Evolutionary conservation across 2,797 vertebrate genomes (phyloP).

Genomic region (Enteromius treurensis): DNA sequence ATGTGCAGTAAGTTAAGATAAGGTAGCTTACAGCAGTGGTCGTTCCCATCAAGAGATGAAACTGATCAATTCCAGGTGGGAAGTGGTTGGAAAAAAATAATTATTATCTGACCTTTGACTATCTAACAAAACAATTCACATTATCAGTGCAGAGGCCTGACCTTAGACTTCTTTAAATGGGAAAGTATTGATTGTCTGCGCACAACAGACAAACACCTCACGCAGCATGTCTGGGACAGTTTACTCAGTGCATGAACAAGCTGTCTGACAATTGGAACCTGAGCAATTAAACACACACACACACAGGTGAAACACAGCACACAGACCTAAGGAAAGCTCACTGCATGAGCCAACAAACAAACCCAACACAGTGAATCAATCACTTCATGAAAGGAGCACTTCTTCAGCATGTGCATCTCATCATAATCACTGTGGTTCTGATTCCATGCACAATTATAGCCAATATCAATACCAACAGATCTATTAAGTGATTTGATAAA

Average conservation of each 20-base stretch:
- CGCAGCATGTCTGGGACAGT: conserved; percentile 63
- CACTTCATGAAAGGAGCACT: conserved; percentile 18
- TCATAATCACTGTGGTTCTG: conserved; percentile 26
- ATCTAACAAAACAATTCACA: conserved; percentile 70
- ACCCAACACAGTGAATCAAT: conserved; percentile 52
- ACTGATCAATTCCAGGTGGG: conserved; percentile 65
- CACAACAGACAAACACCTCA: conserved; percentile 67
- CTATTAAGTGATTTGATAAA: not conserved
- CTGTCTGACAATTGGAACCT: conserved; percentile 50
- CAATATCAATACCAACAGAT: not conserved
- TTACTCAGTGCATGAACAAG: conserved; percentile 48
- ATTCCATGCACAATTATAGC: not conserved
- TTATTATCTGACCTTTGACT: conserved; percentile 70
- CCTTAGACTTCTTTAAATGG: conserved; percentile 70
- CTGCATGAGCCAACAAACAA: conserved; percentile 53
- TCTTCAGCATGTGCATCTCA: conserved; percentile 10
- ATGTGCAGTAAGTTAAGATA: conserved; percentile 42
- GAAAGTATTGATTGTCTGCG: conserved; percentile 67
- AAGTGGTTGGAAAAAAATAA: conserved; percentile 62
- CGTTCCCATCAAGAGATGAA: conserved; percentile 51
- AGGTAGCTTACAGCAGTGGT: conserved; percentile 12
- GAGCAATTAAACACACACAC: conserved; percentile 58
- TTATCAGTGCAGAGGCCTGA: conserved; percentile 68
- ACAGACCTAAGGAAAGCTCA: conserved; percentile 45
- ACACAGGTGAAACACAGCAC: conserved; percentile 21